phyloP scores from a whole-genome alignment of 1,140 invertebrate species.

The silkworm (Bombyx mori) region ASM3026992v2 NC_085111.1:3041001-3041500 shows the following conservation, averaged over 20 bases:
- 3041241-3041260: conserved; percentile 38
- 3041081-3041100: no score
- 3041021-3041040: no score
- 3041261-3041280: conserved; percentile 65
- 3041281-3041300: conserved; percentile 69
- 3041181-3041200: background rate
- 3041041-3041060: no score
- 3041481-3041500: background rate
- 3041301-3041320: conserved; percentile 70
- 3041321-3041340: conserved; percentile 31
- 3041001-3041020: no score
- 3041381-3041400: background rate
- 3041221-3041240: background rate
- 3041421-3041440: background rate
- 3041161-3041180: no score
- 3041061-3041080: no score
- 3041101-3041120: no score
- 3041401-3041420: background rate
- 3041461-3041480: background rate
- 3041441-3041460: background rate
- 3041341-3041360: conserved; percentile 3
- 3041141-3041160: no score
- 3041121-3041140: no score
- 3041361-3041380: background rate
- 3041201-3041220: background rate